Evolutionary conservation across 1,140 invertebrate genomes (phyloP), one percentile per base, ranked within the genome.

Genomic region (Drosophila tani): DNA sequence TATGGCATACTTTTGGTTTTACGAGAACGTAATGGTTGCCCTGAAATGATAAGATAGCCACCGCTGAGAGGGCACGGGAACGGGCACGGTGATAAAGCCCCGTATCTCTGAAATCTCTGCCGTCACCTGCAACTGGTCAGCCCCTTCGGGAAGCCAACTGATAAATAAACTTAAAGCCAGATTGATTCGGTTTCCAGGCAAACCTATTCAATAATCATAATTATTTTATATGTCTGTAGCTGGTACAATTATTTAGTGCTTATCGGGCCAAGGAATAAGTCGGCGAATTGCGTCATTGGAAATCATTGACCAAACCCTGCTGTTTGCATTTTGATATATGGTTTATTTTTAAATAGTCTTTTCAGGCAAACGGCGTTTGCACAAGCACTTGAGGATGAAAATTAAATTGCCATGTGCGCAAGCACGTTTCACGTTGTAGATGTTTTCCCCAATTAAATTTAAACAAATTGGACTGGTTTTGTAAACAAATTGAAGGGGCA

Each of bases 201-300:
- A 56, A 56, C 53, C 53, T 53, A 63, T 45, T 40, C 35, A 40
- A 24, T 57, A 15, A 35, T 24, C 27, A 21, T 49, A 63, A 50
- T 60, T 41, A 43, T 24, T 58, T 53, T 53, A 57, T 53, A 19
- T 60, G 19, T 51, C 15, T 17, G 14, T 46, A 38, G 21, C 24
- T 35, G 27, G 43, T 19, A 17, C n/a, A 58, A 38, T 51, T 83
- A 63, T 51, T 55, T 55, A 77, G 69, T 68, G 21, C 60, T 81
- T 84, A 77, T 84, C 81, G 46, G 21, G 5, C n/a, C 55, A 60
- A 80, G 43, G 12, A 24, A 51, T 19, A 70, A 56, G 59, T 57
- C 45, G n/a, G 15, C 67, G 49, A 83, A 76, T 65, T 86, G 82
- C 82, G 82, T 85, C 82, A 85, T 69, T 67, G 62, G 57, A 67